These are phyloP conservation scores for Pseudoips prasinana DNA, from an alignment of 2,888 invertebrate genomes.

Conservation along the genomic window DNA sequence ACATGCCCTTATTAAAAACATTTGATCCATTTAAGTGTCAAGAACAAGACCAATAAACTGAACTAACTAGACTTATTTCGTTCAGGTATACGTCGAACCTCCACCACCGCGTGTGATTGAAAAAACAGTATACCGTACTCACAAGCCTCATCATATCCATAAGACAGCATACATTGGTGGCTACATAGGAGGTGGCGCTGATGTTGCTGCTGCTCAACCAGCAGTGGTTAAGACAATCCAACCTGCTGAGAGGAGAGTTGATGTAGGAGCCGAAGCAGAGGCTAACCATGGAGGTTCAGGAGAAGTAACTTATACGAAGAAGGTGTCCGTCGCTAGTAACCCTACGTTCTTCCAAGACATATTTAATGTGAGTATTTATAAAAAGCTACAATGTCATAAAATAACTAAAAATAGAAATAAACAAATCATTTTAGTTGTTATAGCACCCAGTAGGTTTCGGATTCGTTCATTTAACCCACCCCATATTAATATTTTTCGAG, in stretches of 20 bases:
- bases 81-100: conserved; percentile 53
- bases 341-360: conserved; percentile 83
- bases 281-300: conserved; percentile 37
- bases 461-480: no score
- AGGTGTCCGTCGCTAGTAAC: conserved; percentile 52
- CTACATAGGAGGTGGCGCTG: conserved; percentile 47
- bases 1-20: no score
- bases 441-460: no score
- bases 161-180: conserved; percentile 62
- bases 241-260: conserved; percentile 57
- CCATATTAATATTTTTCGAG: no score
- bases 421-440: no score
- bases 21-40: no score
- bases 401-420: no score
- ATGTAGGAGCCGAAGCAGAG: conserved; percentile 44
- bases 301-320: conserved; percentile 49
- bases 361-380: conserved; percentile 80
- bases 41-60: no score
- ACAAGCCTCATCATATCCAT: conserved; percentile 59
- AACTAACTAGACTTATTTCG: no score
- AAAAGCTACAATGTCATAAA: no score
- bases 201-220: conserved; percentile 30
- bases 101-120: conserved; percentile 46
- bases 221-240: conserved; percentile 32
- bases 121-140: conserved; percentile 51